These are phyloP conservation scores for Trichechus manatus DNA, from an alignment of 2,113 vertebrate species.

Conservation along the genomic window DNA sequence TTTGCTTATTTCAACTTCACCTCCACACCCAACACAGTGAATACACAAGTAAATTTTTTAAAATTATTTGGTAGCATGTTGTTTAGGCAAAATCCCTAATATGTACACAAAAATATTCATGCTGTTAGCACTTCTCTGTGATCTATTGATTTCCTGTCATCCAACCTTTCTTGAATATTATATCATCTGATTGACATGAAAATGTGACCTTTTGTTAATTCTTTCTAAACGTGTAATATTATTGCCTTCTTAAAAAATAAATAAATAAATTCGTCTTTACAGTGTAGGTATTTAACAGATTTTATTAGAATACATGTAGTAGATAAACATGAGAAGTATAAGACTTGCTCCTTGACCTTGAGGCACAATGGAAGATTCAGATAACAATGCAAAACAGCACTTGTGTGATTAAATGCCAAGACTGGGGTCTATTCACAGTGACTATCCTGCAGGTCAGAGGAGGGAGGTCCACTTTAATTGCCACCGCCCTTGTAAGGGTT, in stretches of 20 bases:
- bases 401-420: neutral
- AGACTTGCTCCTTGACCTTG: neutral
- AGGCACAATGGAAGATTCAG: neutral
- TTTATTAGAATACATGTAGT: conserved; percentile 30
- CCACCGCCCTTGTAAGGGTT: neutral
- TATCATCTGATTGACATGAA: conserved; percentile 5
- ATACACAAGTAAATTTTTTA: conserved; percentile 47
- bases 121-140: neutral
- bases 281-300: neutral
- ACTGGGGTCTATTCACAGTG: neutral
- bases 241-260: conserved; percentile 3
- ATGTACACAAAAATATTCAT: neutral
- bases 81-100: neutral
- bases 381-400: neutral
- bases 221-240: neutral
- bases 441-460: neutral
- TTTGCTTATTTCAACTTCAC: conserved; percentile 48
- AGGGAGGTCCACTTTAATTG: neutral
- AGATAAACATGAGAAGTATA: neutral
- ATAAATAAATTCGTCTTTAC: neutral
- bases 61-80: neutral
- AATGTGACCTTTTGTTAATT: conserved; percentile 35
- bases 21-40: neutral
- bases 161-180: conserved; percentile 4
- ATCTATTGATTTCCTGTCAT: neutral